Percentiles rank a stretch among this genome's conserved stretches.
Conservation (phyloP, 2,797 vertebrate genomes). For the Psittacula echo region DNA sequence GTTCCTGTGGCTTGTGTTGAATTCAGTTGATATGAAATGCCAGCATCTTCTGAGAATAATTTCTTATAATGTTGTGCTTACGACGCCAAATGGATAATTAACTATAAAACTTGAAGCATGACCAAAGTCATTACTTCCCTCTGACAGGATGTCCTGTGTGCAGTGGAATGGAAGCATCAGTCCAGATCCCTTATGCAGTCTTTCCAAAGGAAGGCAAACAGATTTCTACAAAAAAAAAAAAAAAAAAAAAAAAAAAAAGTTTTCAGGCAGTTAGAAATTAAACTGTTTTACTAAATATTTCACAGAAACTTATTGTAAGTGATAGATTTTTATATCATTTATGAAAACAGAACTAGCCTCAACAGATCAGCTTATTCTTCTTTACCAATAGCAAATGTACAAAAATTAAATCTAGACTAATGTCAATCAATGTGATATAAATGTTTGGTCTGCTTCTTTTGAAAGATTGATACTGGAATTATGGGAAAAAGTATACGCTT, state of each 20-base stretch:
- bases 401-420: neutral
- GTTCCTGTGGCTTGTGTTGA: neutral
- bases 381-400: neutral
- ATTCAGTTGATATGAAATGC: neutral
- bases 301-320: neutral
- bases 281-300: neutral
- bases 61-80: neutral
- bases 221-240: neutral
- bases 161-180: neutral
- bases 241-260: neutral
- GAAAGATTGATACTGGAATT: neutral
- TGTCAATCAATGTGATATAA: neutral
- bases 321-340: neutral
- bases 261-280: neutral
- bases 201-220: neutral
- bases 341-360: neutral
- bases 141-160: neutral
- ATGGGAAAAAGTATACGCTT: neutral
- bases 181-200: neutral
- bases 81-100: neutral
- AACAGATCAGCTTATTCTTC: neutral
- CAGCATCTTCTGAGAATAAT: neutral
- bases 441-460: neutral
- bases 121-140: neutral
- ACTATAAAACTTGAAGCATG: neutral